Evolutionary conservation across 2,113 vertebrate species (phyloP).

Genomic region (Leucosticte australis): DNA sequence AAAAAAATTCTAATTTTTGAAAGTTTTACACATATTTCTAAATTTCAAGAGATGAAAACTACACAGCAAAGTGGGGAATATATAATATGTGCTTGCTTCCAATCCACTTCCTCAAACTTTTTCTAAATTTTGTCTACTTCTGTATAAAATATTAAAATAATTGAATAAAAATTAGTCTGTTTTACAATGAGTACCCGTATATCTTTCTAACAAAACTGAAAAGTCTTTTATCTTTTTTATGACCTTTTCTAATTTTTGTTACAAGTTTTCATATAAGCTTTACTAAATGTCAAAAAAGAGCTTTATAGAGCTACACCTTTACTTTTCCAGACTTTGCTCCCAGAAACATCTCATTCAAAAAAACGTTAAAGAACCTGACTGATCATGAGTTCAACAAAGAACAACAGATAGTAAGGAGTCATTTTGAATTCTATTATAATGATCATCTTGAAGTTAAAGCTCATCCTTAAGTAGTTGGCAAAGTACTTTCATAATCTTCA

Average conservation of each 20-base stretch:
- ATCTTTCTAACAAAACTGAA: background rate
- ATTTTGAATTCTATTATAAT: background rate
- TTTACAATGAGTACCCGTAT: background rate
- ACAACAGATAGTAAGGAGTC: background rate
- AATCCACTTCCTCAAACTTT: background rate
- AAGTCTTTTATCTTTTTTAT: background rate
- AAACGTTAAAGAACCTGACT: background rate
- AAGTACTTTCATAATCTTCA: background rate
- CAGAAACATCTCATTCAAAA: background rate
- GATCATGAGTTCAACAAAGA: background rate
- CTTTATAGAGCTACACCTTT: background rate
- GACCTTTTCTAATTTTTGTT: background rate
- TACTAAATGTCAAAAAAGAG: background rate
- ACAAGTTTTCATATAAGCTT: background rate
- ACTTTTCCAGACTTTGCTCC: background rate
- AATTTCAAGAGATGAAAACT: background rate
- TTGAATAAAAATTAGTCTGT: background rate
- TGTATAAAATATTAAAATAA: background rate
- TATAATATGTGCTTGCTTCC: background rate
- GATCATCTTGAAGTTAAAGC: background rate
- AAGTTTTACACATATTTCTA: background rate
- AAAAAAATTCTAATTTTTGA: background rate
- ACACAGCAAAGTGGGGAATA: background rate
- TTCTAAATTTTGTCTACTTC: background rate
- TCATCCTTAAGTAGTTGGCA: background rate